Evolutionary conservation across 2,113 vertebrate species (phyloP), one percentile per base, ranked within the genome.

Genomic region (Pristiophorus japonicus): DNA sequence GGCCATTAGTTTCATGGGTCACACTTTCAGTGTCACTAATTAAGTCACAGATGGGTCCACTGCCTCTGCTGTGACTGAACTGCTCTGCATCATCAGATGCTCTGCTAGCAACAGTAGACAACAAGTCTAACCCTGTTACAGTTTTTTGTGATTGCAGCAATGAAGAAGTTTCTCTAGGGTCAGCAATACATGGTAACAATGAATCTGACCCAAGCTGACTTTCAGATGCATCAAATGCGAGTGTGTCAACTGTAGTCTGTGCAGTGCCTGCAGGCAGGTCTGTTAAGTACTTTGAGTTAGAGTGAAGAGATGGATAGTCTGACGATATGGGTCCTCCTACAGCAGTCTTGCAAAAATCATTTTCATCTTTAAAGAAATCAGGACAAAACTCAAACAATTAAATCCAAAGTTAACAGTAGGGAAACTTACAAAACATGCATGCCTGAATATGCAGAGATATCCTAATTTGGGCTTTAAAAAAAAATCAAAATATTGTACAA

Each of bases 11-110:
- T 18, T 97, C 95, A 96, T 97, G 97, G 95, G 97, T 97, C 85
- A 98, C 97, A 55, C 97, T 98, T 95, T 98, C 98, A 0, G 98
- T 98, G 96, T 99, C 99, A 73, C 96, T 99, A 96, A 99, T 98
- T 4, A 99, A 98, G 96, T 99, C 99, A 96, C 99, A 99, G 95
- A 99, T 96, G 2, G 98, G 99, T 96, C 98, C 97, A 96, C 98
- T 97, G 59, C 98, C 97, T 66, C 98, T 96, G 47, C 98, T 97
- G 4, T 97, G 96, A 96, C 97, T 97, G 0, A 97, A 97, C 95
- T 97, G 96, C 88, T 97, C 97, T 4, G 94, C 96, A 96, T 97
- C 98, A 95, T 96, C 96, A 22, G 97, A 97, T 30, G 97, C 96
- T 75, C 98, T 87, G 6, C 96, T 97, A 96, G 98, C 98, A 95